Evolutionary conservation across 2,113 vertebrate genomes (phyloP), one percentile per base, ranked within the genome.

Genomic region (Panurus biarmicus): DNA sequence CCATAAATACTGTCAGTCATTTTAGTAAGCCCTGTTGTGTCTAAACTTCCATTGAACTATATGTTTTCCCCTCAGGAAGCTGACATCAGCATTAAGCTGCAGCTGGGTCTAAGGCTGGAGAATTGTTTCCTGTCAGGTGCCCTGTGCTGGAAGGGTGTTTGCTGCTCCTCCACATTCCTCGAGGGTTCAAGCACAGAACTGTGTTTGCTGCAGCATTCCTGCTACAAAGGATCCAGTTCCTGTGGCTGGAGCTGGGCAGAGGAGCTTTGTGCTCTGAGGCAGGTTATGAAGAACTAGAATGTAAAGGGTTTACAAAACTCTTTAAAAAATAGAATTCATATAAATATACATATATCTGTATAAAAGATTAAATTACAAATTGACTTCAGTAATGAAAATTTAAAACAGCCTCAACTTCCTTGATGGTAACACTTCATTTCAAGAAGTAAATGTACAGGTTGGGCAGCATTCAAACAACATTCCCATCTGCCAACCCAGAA

Each of bases 271-370:
- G 60, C 35, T n/a, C 33, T 22, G 11, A 14, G 13, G 56, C 70
- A 54, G 35, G 2, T 54, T 53, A 35, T 20, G 6, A 83, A 66
- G 15, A 38, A 21, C 40, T 31, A 31, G 40, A 67, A 21, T 3
- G 13, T 12, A 54, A 66, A 72, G 23, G n/a, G 18, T 58, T 82
- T 70, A 42, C 36, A 60, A 71, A 82, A 35, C 44, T 21, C 28
- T 69, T 48, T 7, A 3, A 47, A 78, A 40, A 58, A 14, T 3
- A 29, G 25, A 26, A 19, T 54, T 11, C 31, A 31, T 16, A 51
- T 11, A 19, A 2, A 12, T 11, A 7, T 15, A 45, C 5, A 14
- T 4, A 24, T 1, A 36, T 1, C 31, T 1, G 45, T 1, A 57
- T 4, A 24, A 9, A 85, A 33, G 35, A 40, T 40, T 74, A 24